These are phyloP conservation scores for Pycnomerus fuliginosus DNA, from an alignment of 2,888 invertebrate genomes.

Conservation along the genomic window DNA sequence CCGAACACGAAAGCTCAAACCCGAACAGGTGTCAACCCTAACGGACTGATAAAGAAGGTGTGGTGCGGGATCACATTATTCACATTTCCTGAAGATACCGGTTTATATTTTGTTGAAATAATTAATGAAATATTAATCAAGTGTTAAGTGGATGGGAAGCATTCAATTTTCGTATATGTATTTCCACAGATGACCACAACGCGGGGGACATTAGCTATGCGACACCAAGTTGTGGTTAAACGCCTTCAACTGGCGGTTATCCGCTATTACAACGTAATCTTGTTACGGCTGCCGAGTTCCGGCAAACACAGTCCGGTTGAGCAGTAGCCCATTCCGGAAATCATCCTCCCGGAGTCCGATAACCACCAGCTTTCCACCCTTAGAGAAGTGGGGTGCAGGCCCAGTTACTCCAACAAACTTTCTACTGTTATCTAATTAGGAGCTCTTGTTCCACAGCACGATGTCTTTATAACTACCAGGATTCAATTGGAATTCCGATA, in stretches of 20 bases:
- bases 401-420: constrained; percentile 37
- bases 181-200: constrained; percentile 36
- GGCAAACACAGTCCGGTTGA: constrained; percentile 42
- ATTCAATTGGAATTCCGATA: constrained; percentile 51
- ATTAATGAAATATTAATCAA: too few species aligned
- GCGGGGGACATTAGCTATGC: constrained; percentile 39
- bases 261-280: constrained; percentile 50
- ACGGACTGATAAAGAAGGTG: too few species aligned
- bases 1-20: too few species aligned
- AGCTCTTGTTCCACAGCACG: constrained; percentile 48
- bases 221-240: constrained; percentile 46
- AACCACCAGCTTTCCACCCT: constrained; percentile 17
- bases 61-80: too few species aligned
- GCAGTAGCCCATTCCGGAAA: constrained; percentile 39
- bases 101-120: too few species aligned
- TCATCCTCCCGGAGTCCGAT: constrained; percentile 20
- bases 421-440: constrained; percentile 49
- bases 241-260: constrained; percentile 47
- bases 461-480: constrained; percentile 49
- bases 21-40: too few species aligned
- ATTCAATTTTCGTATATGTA: too few species aligned
- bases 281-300: constrained; percentile 46
- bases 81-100: too few species aligned
- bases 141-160: too few species aligned
- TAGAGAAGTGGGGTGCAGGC: constrained; percentile 3